These are phyloP conservation scores for Musca domestica DNA, from an alignment of 1,140 invertebrate genomes.

Conservation along the genomic window DNA sequence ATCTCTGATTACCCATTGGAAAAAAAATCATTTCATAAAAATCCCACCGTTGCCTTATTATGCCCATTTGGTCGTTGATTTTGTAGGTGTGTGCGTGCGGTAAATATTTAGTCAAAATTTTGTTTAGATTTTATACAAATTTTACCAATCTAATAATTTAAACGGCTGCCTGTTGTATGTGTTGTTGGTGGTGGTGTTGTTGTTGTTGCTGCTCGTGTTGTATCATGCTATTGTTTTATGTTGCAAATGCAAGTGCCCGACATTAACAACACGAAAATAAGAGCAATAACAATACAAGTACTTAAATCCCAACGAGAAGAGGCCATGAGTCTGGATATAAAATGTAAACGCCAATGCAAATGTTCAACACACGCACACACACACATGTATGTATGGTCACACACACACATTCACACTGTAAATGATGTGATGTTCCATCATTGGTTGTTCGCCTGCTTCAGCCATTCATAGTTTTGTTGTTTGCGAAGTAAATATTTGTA, in stretches of 20 bases:
- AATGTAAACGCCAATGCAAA: no score
- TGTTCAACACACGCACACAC: no score
- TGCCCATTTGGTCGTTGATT: no score
- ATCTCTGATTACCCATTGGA: no score
- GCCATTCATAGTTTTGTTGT: not conserved
- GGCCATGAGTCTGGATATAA: no score
- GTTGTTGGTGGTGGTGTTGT: not conserved
- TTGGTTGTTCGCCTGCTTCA: not conserved
- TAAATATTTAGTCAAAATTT: constrained; percentile 2
- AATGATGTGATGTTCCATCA: not conserved
- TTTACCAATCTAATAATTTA: not conserved
- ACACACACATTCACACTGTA: no score
- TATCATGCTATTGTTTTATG: not conserved
- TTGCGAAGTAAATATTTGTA: not conserved
- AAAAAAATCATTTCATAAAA: no score
- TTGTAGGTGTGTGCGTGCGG: not conserved
- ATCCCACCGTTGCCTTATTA: no score
- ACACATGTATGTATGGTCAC: no score
- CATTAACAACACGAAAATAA: constrained; percentile 24
- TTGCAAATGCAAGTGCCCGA: not conserved
- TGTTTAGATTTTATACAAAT: not conserved
- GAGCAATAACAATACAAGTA: not conserved
- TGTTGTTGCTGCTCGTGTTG: not conserved
- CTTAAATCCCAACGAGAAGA: no score
- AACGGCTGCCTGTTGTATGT: not conserved